Evolutionary conservation across 2,113 vertebrate species (phyloP).

Genomic region (Bubalus kerabau): DNA sequence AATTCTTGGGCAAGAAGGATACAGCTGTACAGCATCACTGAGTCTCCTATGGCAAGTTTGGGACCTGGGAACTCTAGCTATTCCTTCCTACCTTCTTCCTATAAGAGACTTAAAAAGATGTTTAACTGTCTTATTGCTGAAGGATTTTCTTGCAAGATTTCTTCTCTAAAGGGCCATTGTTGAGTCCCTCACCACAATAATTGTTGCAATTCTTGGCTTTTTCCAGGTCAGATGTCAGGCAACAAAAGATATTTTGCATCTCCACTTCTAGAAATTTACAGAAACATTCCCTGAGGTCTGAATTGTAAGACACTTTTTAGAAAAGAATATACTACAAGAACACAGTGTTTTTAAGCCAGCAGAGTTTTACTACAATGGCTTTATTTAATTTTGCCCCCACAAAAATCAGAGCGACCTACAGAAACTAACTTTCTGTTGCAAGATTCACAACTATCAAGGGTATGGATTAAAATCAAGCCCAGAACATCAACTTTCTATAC

Average conservation of each 20-base stretch:
- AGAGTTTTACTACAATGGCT: not conserved
- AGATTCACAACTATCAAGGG: not conserved
- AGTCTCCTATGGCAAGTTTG: not conserved
- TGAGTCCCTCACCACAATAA: not conserved
- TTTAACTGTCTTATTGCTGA: not conserved
- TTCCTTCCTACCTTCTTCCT: not conserved
- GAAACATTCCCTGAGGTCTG: not conserved
- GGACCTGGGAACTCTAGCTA: not conserved
- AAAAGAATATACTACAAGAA: not conserved
- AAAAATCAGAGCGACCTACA: not conserved
- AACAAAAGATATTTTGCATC: not conserved
- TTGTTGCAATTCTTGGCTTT: not conserved
- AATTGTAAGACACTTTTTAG: not conserved
- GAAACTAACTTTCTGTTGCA: not conserved
- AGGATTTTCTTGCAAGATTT: not conserved
- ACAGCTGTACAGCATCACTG: not conserved
- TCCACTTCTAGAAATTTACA: conserved; percentile 5
- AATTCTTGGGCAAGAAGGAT: not conserved
- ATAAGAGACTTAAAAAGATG: not conserved
- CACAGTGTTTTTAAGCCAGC: not conserved
- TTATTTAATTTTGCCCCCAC: not conserved
- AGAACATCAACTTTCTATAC: not conserved
- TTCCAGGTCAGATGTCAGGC: not conserved
- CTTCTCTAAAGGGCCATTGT: not conserved
- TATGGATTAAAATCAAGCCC: not conserved